Conservation (phyloP, 2,888 invertebrate species). For the Drosophila atripex region DNA sequence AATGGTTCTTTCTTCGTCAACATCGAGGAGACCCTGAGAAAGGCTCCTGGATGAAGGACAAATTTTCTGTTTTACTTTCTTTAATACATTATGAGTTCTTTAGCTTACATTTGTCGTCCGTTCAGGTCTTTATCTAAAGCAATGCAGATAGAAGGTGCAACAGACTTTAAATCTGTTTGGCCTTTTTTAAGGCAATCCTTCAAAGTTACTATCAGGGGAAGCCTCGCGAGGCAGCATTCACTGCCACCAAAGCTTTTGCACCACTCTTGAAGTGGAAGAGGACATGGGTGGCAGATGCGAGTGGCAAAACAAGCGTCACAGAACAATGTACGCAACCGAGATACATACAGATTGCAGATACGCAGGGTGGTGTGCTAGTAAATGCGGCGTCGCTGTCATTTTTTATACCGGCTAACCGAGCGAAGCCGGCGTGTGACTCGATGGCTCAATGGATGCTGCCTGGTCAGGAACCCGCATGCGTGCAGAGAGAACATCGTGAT, state of each 20-base stretch:
- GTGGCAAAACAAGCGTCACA: slow-evolving; percentile 1
- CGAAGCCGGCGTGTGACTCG: slow-evolving; percentile 5
- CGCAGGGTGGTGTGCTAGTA: slow-evolving; percentile 57
- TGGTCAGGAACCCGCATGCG: slow-evolving; percentile 49
- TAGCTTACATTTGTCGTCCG: too few species aligned
- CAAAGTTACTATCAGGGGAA: too few species aligned
- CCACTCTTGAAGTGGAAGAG: slow-evolving; percentile 25
- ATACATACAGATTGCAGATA: slow-evolving; percentile 25
- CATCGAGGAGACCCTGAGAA: too few species aligned
- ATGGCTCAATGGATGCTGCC: slow-evolving; percentile 48
- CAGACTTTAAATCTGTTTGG: too few species aligned
- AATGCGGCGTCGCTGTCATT: slow-evolving; percentile 38
- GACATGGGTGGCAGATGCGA: slow-evolving; percentile 5
- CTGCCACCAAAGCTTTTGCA: neutral
- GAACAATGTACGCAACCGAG: slow-evolving; percentile 24
- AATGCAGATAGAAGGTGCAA: too few species aligned
- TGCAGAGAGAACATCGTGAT: slow-evolving; percentile 38
- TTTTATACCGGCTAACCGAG: slow-evolving; percentile 53
- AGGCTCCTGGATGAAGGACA: too few species aligned
- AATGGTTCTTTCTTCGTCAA: neutral
- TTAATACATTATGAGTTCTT: too few species aligned
- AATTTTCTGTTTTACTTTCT: too few species aligned
- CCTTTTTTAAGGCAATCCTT: too few species aligned
- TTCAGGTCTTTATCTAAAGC: too few species aligned
- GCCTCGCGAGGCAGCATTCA: neutral